These are phyloP conservation scores for Oopsacas minuta DNA, from an alignment of 37 sponge, comb jelly and placozoan genomes.

Conservation along the genomic window DNA sequence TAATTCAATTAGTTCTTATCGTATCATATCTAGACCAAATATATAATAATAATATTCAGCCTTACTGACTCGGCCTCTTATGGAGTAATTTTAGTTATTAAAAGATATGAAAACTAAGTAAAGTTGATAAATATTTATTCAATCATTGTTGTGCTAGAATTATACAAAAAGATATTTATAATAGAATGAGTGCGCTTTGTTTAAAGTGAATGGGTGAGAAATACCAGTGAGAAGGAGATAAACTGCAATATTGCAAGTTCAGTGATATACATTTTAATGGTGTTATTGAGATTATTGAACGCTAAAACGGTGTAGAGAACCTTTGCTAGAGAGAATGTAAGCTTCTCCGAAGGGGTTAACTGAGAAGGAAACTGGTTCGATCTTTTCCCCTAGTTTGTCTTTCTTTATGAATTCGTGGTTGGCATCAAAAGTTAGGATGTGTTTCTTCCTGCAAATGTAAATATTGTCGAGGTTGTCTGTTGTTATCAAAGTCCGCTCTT, in stretches of 20 bases:
- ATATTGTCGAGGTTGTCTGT: constrained; percentile 16
- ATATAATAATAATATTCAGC: too few relatives aligned
- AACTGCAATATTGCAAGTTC: too few relatives aligned
- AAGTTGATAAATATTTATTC: too few relatives aligned
- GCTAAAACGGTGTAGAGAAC: neutral
- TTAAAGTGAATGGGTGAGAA: neutral
- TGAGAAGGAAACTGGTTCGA: neutral
- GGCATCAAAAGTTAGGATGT: neutral
- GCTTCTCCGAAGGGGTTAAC: constrained; percentile 1
- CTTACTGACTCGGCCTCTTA: too few relatives aligned
- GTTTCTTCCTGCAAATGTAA: neutral
- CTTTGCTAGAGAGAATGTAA: neutral
- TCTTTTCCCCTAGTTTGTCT: neutral
- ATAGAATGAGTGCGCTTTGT: neutral
- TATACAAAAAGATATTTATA: neutral
- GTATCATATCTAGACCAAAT: too few relatives aligned
- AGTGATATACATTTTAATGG: neutral
- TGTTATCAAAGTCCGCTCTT: neutral
- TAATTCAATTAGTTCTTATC: too few relatives aligned
- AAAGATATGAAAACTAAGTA: too few relatives aligned
- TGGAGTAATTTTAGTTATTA: too few relatives aligned
- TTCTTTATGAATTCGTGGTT: neutral
- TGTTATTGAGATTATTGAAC: neutral
- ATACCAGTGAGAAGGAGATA: too few relatives aligned
- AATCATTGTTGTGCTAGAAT: neutral